Evolutionary conservation across 2,113 vertebrate species (phyloP).

Genomic region (Peromyscus maniculatus): DNA sequence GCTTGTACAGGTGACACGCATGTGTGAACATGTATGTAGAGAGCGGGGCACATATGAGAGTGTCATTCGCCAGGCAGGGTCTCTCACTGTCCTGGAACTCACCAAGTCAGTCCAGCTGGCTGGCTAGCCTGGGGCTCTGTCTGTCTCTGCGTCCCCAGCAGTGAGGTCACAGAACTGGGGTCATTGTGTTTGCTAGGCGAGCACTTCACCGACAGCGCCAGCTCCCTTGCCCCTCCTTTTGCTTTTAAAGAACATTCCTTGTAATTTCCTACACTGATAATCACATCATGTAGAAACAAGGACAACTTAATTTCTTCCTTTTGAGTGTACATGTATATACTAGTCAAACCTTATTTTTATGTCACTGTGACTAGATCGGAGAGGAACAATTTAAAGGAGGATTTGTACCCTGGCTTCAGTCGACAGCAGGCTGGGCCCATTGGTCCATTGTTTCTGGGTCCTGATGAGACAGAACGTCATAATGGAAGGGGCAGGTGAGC

Average conservation of each 20-base stretch:
- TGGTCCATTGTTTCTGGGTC: background rate
- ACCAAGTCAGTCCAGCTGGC: background rate
- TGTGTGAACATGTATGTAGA: background rate
- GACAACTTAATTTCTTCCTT: background rate
- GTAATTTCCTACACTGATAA: slow-evolving; percentile 3
- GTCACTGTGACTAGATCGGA: background rate
- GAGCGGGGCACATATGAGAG: background rate
- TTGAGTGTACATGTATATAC: background rate
- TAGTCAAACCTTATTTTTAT: background rate
- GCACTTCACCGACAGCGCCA: background rate
- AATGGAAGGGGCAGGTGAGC: background rate
- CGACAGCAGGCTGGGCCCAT: background rate
- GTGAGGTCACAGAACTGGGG: background rate
- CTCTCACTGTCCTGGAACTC: background rate
- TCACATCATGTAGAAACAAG: background rate
- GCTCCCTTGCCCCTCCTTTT: background rate
- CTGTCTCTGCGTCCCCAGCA: background rate
- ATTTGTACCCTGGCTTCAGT: background rate
- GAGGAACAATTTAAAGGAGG: background rate
- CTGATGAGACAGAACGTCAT: background rate
- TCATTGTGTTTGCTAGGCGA: background rate
- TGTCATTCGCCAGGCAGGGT: background rate
- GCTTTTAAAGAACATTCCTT: background rate
- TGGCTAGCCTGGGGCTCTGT: background rate
- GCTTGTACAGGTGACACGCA: background rate